Conservation (phyloP, 2,888 invertebrate species). For the Zhuqinia jingwanae region DNA sequence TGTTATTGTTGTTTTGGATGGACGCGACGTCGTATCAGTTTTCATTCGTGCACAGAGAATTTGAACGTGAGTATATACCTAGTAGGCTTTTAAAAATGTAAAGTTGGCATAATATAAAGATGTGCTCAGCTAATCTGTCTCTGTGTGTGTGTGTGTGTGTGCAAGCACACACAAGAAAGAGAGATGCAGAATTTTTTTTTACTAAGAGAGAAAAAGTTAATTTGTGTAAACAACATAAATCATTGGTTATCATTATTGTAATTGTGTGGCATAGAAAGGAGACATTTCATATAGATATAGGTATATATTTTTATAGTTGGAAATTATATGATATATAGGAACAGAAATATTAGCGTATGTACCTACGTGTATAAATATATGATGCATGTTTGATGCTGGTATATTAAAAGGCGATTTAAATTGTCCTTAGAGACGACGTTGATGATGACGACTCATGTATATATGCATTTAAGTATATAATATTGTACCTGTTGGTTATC, state of each 20-base stretch:
- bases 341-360: too few species aligned
- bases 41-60: conserved; percentile 40
- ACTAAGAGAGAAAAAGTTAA: conserved; percentile 58
- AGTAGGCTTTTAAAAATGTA: conserved; percentile 7
- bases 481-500: too few species aligned
- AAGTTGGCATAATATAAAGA: too few species aligned
- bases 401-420: background rate
- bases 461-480: background rate
- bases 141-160: background rate
- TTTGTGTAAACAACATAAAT: conserved; percentile 71
- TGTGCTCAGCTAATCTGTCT: too few species aligned
- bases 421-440: background rate
- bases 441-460: conserved; percentile 6
- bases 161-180: too few species aligned
- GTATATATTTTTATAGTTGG: too few species aligned
- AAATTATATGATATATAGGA: background rate
- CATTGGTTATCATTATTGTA: conserved; percentile 68
- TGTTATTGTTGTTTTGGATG: background rate
- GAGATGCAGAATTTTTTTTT: conserved; percentile 12
- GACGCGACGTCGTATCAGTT: conserved; percentile 22
- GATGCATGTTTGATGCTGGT: too few species aligned
- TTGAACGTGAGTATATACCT: conserved; percentile 52
- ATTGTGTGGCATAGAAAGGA: conserved; percentile 65
- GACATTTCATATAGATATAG: conserved; percentile 28
- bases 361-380: too few species aligned